These are phyloP conservation scores for Coracopsis vasa DNA, from an alignment of 2,113 vertebrate species.

Conservation along the genomic window DNA sequence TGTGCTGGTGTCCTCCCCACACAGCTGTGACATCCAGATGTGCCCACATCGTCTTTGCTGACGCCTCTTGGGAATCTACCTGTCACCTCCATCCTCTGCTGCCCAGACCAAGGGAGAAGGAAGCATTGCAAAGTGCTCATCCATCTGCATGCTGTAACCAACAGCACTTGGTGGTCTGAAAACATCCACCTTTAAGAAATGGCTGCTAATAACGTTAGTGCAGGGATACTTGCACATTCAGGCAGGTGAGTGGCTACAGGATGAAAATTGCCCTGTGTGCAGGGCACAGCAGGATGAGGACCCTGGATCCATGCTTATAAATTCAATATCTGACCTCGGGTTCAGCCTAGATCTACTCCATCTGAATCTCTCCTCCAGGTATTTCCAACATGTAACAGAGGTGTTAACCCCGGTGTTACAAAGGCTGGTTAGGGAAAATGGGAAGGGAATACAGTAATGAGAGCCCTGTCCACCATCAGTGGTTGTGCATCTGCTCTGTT, in stretches of 20 bases:
- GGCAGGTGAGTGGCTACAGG: background rate
- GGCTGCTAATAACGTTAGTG: no score
- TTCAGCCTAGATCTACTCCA: background rate
- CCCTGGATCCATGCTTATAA: background rate
- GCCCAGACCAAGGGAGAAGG: background rate
- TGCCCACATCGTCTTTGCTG: background rate
- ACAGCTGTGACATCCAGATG: background rate
- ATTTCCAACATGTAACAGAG: background rate
- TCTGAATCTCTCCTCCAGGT: background rate
- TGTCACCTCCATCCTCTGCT: background rate
- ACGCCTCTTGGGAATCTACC: no score
- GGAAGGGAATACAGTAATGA: background rate
- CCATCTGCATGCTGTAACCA: background rate
- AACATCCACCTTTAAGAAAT: background rate
- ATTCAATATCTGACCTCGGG: background rate
- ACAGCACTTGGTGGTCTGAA: background rate
- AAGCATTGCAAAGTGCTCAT: background rate
- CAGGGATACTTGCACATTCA: no score
- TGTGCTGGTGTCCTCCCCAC: rapidly evolving
- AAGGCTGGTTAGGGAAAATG: background rate
- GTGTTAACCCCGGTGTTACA: background rate
- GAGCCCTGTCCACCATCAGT: background rate
- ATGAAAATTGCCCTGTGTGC: background rate
- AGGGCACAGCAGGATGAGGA: background rate
- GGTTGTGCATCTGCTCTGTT: background rate